Conservation (phyloP, 2,888 invertebrate species). For the Drosophila mulleri region DNA sequence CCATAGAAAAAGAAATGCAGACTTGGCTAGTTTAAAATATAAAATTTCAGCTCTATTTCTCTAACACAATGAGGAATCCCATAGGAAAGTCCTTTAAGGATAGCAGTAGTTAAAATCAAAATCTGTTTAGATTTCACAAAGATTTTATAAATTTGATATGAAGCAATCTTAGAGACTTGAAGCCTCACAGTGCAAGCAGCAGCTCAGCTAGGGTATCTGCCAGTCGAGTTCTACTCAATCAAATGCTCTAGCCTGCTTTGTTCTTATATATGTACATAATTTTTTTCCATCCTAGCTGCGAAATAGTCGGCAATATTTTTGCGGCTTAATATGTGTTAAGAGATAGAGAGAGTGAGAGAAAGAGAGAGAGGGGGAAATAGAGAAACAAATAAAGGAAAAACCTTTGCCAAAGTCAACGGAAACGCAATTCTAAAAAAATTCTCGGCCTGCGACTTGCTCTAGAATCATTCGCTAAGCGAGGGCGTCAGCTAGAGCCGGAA, state of each 20-base stretch:
- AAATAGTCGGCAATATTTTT: slow-evolving; percentile 70
- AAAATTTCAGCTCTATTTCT: not conserved
- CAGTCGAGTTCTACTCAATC: not conserved
- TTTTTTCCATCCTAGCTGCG: slow-evolving; percentile 22
- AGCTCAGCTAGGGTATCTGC: not conserved
- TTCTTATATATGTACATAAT: slow-evolving; percentile 13
- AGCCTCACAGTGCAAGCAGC: not conserved
- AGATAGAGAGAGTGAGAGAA: not conserved
- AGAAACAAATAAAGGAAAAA: slow-evolving; percentile 16
- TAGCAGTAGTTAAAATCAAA: not conserved
- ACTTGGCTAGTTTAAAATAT: no score
- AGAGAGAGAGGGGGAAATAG: slow-evolving; percentile 1
- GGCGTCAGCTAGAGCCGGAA: slow-evolving; percentile 3
- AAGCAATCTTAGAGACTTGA: not conserved
- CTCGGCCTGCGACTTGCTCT: slow-evolving; percentile 33
- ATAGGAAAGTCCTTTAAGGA: not conserved
- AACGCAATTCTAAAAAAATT: slow-evolving; percentile 50
- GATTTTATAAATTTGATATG: not conserved
- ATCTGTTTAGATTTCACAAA: not conserved
- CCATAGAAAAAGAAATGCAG: not conserved
- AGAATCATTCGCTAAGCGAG: slow-evolving; percentile 25
- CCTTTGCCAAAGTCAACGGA: slow-evolving; percentile 49
- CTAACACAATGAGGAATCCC: not conserved
- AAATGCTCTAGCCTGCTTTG: not conserved
- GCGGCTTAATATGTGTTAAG: slow-evolving; percentile 79